Conservation (phyloP, 2,113 vertebrate genomes). For the Prochilodus magdalenae region DNA sequence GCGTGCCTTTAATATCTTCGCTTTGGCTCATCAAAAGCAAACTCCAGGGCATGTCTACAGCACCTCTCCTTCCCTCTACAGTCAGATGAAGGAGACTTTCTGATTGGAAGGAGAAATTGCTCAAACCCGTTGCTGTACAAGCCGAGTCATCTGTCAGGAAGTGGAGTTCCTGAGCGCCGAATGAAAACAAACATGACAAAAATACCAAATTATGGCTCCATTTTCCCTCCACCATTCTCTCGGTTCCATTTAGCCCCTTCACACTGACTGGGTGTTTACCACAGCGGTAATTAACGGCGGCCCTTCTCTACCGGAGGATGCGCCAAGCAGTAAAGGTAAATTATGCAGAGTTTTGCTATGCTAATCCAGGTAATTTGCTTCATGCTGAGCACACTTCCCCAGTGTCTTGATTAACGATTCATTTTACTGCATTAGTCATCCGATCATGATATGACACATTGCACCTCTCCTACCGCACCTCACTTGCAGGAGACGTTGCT, state of each 20-base stretch:
- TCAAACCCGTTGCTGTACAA: constrained; percentile 21
- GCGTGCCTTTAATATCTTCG: background rate
- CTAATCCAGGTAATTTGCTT: constrained; percentile 69
- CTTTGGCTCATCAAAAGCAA: constrained; percentile 15
- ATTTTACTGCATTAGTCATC: constrained; percentile 59
- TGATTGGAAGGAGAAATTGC: constrained; percentile 7
- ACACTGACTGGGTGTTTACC: constrained; percentile 56
- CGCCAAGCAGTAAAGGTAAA: constrained; percentile 61
- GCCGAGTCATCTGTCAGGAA: constrained; percentile 18
- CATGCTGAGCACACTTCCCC: constrained; percentile 62
- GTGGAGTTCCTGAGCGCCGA: constrained; percentile 31
- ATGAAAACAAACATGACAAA: constrained; percentile 58
- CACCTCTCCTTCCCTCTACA: constrained; percentile 13
- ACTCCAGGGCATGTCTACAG: background rate
- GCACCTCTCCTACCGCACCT: constrained; percentile 17
- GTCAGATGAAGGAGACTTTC: constrained; percentile 33
- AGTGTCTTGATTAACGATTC: constrained; percentile 61
- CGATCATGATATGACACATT: constrained; percentile 55
- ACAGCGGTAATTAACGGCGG: constrained; percentile 59
- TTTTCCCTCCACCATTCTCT: constrained; percentile 50
- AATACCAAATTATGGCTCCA: constrained; percentile 53
- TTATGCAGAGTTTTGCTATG: constrained; percentile 63
- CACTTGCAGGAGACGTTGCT: constrained; percentile 41
- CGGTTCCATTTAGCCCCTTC: constrained; percentile 57
- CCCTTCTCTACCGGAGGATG: constrained; percentile 54